Base-by-base conservation (phyloP, 2,888 invertebrate genomes). In the Diplolepis rosae region DNA sequence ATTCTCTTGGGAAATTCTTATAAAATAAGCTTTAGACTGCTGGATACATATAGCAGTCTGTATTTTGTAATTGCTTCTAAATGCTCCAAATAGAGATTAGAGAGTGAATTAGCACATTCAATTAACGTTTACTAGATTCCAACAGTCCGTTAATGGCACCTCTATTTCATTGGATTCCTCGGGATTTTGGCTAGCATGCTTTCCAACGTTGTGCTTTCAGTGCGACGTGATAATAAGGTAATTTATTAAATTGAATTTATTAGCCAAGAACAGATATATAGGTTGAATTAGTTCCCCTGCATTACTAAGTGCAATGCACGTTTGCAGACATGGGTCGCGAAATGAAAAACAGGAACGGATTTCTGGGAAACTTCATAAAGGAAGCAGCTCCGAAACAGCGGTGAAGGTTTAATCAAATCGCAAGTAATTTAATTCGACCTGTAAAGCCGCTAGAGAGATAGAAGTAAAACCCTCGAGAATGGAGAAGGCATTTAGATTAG, bases 61-160 rank as follows among this genome's bases (percentile, higher is more conserved):
- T 84, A 87, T 85, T 86, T 85, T 80, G 83, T 82, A 83, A 84
- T 87, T 86, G 82, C 80, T 80, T 83, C 81, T 80, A 84, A 86
- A 87, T 87, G 85, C 83, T 83, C 83, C 82, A 82, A 80, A 80
- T 79, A 81, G 78, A 84, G 84, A 86, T 86, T 86, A 87, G 84
- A 85, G 84, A 79, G 80, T 83, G 84, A 83, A 85, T 86, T 87
- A 84, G 82, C 85, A 84, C 81, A 86, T 86, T 87, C 86, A 87
- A 87, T 88, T 87, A 88, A 86, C 86, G 80, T 85, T 85, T 84
- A 84, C 82, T 80, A 77, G 76, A 74, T 74, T 72, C 65, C 51
- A 72, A 71, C 71, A 74, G 69, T 66, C 75, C 75, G 73, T 70
- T 78, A 77, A 78, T 77, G 74, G 75, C 71, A 74, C 75, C 77